Base-by-base conservation (phyloP, 2,113 vertebrate genomes). In the Pelodiscus sinensis region DNA sequence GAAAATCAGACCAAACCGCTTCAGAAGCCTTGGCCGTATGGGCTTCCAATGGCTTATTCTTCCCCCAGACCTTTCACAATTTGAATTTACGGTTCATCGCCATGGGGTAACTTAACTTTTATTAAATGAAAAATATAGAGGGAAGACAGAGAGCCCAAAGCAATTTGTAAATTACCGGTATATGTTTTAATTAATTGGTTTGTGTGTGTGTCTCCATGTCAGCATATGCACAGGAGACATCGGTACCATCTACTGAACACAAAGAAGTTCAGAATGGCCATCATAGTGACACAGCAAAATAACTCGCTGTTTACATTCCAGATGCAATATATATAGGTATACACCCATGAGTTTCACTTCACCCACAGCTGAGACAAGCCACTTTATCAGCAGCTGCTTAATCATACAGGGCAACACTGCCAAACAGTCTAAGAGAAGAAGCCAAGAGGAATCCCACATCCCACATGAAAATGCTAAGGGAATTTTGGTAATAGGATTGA, bases 151-250 rank as follows among this genome's bases (percentile, higher is more conserved):
- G 6, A 89, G 90, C 9, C 51, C 8, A 75, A 58, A 82, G 24
- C 25, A 88, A 51, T 80, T 80, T 55, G 54, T 44, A 80, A 31
- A 54, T 50, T 10, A n/a, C n/a, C n/a, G n/a, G n/a, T n/a, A 1
- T 8, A 50, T 77, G 9, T 18, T 5, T 13, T 55, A 88, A 80
- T 65, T 9, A 21, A 22, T 8, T 82, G 14, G 1, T 51, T 10
- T 65, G 29, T 11, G 5, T 13, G 0, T 31, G 54, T 6, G 5
- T 0, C 0, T 0, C 0, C 44, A 44, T 56, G 31, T 27, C 16
- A 9, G 5, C 21, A 56, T 65, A 58, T 79, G 81, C 52, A 27
- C 52, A 65, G 79, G 68, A 58, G 44, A 87, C 2, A 92, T 3
- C 19, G 77, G 21, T 38, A 31, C 2, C 12, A 10, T 87, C 81